Evolutionary conservation across 2,113 vertebrate species (phyloP).

Genomic region (Ctenomys sociabilis): DNA sequence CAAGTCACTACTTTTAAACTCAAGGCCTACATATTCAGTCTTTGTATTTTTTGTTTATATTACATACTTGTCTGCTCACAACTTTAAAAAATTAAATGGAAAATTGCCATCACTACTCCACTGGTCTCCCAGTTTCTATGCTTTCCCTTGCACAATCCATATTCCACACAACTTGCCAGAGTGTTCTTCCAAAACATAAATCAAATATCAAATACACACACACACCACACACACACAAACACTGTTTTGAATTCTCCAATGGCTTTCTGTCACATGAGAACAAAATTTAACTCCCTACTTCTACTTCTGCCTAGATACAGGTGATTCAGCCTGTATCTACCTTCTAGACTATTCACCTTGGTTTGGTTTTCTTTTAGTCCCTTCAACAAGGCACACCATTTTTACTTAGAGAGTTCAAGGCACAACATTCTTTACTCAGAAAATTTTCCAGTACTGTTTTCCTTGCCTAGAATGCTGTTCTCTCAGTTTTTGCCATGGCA

Average conservation of each 20-base stretch:
- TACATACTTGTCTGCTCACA: conserved; percentile 20
- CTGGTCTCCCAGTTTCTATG: neutral
- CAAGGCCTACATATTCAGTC: conserved; percentile 30
- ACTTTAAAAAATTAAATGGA: conserved; percentile 58
- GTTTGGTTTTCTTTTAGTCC: neutral
- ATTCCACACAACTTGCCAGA: conserved; percentile 23
- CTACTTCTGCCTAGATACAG: neutral
- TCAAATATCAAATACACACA: neutral
- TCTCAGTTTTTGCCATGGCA: neutral
- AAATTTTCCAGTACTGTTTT: conserved; percentile 25
- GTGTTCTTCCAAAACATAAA: conserved; percentile 53
- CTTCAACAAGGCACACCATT: conserved; percentile 32
- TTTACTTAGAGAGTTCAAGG: conserved; percentile 37
- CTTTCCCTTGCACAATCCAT: neutral
- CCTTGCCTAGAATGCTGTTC: neutral
- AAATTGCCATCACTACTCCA: conserved; percentile 15
- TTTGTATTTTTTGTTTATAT: conserved; percentile 52
- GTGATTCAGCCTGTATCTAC: neutral
- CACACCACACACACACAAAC: too few species aligned
- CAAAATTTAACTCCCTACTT: conserved; percentile 20
- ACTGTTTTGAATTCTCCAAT: conserved; percentile 41
- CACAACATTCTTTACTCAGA: conserved; percentile 40
- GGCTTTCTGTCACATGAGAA: conserved; percentile 33
- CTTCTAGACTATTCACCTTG: conserved; percentile 34
- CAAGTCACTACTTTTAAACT: conserved; percentile 49